Base-by-base conservation (phyloP, 2,888 invertebrate species). In the Trichopoda pennipes region DNA sequence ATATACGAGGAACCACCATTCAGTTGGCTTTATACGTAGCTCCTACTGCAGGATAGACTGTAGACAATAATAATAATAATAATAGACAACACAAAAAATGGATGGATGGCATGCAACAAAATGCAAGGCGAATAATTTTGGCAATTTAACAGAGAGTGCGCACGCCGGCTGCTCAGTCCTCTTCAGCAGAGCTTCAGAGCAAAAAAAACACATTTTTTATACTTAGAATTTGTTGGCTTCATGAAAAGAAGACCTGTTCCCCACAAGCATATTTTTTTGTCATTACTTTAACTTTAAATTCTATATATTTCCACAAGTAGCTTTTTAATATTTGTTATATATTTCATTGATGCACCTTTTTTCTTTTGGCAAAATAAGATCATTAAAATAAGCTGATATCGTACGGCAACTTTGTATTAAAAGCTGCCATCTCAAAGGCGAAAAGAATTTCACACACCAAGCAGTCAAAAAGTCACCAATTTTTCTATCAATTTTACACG, bases 201-300 rank as follows among this genome's bases (percentile, higher is more conserved):
- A 14, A 61, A 85, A 86, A 85, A 86, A 85, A 87, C 84, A 86
- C 86, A 78, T 86, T 87, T 86, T 85, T 80, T 23, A 74, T 83
- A 84, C 78, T 77, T 79, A 63, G 51, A 70, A 79, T 82, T 82
- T 82, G 76, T 47, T 44, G 23, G 38, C 44, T 76, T 66, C 38
- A 16, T 42, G 0, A 49, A 35, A 55, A 73, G 14, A n/a, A 44
- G 7, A n/a, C n/a, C 8, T n/a, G 44, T 44, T 1, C 12, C 38
- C 38, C 12, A 38, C 38, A 10, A 38, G 12, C 6, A 8, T 28
- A 3, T 28, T 7, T 38, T 38, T 38, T 12, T 38, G 2, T 12
- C 38, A 38, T 1, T 38, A 7, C 28, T 38, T 35, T 38, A 12
- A 7, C 38, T n/a, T 3, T n/a, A 1, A 44, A 44, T 14, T 42